Evolutionary conservation across 2,797 vertebrate species (phyloP).

Genomic region (Myripristis murdjan): DNA sequence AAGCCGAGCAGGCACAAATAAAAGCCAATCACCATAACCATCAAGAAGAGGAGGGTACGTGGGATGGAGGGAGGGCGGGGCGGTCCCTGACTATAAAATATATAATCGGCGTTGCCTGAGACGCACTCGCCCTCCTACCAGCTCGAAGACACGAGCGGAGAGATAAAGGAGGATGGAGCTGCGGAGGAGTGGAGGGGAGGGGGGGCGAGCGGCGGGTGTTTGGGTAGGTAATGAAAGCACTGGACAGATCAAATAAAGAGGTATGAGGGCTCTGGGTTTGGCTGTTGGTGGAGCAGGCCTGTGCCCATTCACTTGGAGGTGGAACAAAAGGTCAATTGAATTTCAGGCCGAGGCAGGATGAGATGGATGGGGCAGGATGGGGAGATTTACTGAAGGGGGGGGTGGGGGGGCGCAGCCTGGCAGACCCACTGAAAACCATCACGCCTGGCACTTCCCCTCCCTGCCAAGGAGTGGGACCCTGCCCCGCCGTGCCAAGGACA

Average conservation of each 20-base stretch:
- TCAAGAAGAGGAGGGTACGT: slow-evolving; percentile 35
- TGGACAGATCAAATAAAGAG: slow-evolving; percentile 77
- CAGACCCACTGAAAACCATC: slow-evolving; percentile 21
- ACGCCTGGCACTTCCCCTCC: slow-evolving; percentile 1
- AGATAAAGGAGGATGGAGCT: slow-evolving; percentile 59
- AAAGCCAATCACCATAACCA: slow-evolving; percentile 68
- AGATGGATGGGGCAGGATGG: slow-evolving; percentile 69
- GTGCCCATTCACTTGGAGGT: slow-evolving; percentile 70
- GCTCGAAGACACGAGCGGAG: slow-evolving; percentile 29
- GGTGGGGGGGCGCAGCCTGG: slow-evolving; percentile 48
- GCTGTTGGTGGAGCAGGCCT: slow-evolving; percentile 58
- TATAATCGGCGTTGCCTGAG: slow-evolving; percentile 32
- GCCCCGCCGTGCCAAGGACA: slow-evolving; percentile 68
- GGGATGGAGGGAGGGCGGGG: background rate
- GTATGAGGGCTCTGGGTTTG: slow-evolving; percentile 53
- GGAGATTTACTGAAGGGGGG: background rate
- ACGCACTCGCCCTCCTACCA: slow-evolving; percentile 3
- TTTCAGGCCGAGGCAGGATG: slow-evolving; percentile 70
- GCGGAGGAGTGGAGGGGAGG: slow-evolving; percentile 15
- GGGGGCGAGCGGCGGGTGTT: slow-evolving; percentile 44
- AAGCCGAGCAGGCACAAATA: slow-evolving; percentile 65
- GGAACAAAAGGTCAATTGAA: slow-evolving; percentile 84
- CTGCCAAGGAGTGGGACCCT: slow-evolving; percentile 49
- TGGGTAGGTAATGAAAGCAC: slow-evolving; percentile 69
- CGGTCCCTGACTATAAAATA: slow-evolving; percentile 42